Percentiles rank a stretch among this genome's conserved stretches.
These are phyloP conservation scores for Leptinotarsa defecta DNA, from an alignment of 1,140 invertebrate genomes.

Conservation along the genomic window DNA sequence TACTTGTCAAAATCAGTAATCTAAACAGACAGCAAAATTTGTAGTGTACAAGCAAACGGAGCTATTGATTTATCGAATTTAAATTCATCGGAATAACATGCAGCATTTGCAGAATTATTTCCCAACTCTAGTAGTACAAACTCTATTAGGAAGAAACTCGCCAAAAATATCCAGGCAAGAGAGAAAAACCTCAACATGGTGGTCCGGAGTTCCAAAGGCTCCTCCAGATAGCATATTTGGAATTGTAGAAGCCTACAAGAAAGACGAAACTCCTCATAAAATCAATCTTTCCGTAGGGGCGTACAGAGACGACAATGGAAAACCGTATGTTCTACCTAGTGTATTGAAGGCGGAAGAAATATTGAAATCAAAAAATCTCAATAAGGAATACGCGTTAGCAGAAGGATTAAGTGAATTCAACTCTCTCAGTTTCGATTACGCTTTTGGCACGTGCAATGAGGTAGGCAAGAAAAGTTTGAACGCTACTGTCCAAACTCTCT, in stretches of 20 bases:
- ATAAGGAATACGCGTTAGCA: conserved; percentile 96
- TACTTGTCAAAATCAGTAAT: no score
- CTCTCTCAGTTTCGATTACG: conserved; percentile 80
- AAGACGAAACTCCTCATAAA: conserved; percentile 90
- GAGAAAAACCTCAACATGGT: conserved; percentile 61
- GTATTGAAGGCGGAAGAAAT: conserved; percentile 73
- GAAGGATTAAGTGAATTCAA: conserved; percentile 80
- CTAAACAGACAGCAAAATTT: no score
- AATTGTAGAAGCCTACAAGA: conserved; percentile 95
- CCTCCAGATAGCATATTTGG: conserved; percentile 99
- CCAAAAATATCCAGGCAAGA: no score
- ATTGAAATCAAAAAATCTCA: conserved; percentile 67
- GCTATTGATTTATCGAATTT: no score
- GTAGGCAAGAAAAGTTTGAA: conserved; percentile 72
- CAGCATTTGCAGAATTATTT: no score
- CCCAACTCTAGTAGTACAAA: no score
- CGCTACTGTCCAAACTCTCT: conserved; percentile 77
- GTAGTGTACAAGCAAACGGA: no score
- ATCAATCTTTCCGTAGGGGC: conserved; percentile 97
- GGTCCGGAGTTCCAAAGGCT: conserved; percentile 90
- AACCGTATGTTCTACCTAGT: conserved; percentile 90
- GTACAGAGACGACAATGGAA: conserved; percentile 72
- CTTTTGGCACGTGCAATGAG: conserved; percentile 83
- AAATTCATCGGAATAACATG: no score
- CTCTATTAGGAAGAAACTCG: no score